Evolutionary conservation across 2,888 invertebrate genomes (phyloP).

Genomic region (Ptychoptera contaminata): DNA sequence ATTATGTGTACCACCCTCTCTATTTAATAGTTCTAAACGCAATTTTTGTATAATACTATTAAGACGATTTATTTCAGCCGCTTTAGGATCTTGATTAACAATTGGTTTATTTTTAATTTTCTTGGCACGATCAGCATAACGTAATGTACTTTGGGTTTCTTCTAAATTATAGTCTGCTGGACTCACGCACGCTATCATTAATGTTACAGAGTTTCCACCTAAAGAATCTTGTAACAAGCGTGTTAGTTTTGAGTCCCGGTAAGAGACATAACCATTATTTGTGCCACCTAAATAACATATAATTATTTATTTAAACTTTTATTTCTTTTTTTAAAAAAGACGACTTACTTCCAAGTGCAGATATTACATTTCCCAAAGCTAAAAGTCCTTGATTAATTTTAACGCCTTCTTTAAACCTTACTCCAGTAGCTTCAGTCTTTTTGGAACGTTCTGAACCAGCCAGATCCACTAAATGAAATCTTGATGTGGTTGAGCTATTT

Average conservation of each 20-base stretch:
- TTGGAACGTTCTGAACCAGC: constrained; percentile 85
- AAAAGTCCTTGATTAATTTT: constrained; percentile 85
- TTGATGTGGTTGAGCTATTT: constrained; percentile 56
- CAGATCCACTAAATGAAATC: constrained; percentile 81
- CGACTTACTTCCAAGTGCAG: constrained; percentile 75
- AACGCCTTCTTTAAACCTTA: constrained; percentile 74
- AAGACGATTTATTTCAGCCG: constrained; percentile 57
- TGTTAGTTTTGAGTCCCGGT: constrained; percentile 85
- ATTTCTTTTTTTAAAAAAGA: too few relatives aligned
- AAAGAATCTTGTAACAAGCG: constrained; percentile 83
- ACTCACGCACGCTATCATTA: constrained; percentile 95
- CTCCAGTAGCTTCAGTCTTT: constrained; percentile 79
- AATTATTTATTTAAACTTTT: too few relatives aligned
- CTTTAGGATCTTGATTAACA: constrained; percentile 68
- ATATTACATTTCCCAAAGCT: constrained; percentile 88
- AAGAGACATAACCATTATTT: constrained; percentile 56
- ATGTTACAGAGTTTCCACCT: constrained; percentile 83
- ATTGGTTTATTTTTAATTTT: constrained; percentile 82
- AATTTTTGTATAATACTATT: constrained; percentile 59
- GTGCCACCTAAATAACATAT: constrained; percentile 17
- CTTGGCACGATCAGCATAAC: constrained; percentile 76
- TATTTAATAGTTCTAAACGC: constrained; percentile 39
- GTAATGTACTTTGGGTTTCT: constrained; percentile 75
- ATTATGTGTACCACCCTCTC: constrained; percentile 6
- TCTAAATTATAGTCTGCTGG: constrained; percentile 79